Percentiles rank a stretch among this genome's conserved stretches.
phyloP scores from a whole-genome alignment of 2,888 invertebrate genomes.

The Lochmaea crataegi region DNA sequence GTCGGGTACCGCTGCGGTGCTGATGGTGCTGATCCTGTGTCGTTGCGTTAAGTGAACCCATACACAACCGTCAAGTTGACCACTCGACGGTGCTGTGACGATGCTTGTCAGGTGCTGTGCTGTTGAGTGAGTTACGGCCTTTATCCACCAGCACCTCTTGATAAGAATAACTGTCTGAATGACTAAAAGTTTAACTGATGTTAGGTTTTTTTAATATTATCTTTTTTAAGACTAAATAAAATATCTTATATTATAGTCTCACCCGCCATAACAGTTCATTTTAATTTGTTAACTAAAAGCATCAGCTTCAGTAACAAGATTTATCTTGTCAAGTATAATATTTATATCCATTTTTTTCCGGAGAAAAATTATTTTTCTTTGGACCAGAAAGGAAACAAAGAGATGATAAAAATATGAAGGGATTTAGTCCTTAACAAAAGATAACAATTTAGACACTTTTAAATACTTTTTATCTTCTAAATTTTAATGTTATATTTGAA shows the following conservation, averaged over 20 bases:
- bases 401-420: not conserved
- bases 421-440: not conserved
- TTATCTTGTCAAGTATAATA: not conserved
- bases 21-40: no score
- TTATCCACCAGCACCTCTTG: no score
- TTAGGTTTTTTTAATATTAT: not conserved
- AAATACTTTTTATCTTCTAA: slow-evolving; percentile 17
- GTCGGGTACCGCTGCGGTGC: no score
- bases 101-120: no score
- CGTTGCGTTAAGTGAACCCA: no score
- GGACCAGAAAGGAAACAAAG: not conserved
- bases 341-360: slow-evolving; percentile 29
- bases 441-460: not conserved
- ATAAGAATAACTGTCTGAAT: not conserved
- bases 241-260: not conserved
- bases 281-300: not conserved
- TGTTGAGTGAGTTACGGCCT: no score
- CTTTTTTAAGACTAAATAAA: not conserved
- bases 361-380: slow-evolving; percentile 42
- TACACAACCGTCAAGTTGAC: no score
- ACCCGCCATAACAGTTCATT: not conserved
- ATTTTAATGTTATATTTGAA: slow-evolving; percentile 60
- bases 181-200: no score
- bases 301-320: not conserved
- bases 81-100: no score